Base-by-base conservation (phyloP, 2,888 invertebrate species). In the Sarcophaga carnaria region DNA sequence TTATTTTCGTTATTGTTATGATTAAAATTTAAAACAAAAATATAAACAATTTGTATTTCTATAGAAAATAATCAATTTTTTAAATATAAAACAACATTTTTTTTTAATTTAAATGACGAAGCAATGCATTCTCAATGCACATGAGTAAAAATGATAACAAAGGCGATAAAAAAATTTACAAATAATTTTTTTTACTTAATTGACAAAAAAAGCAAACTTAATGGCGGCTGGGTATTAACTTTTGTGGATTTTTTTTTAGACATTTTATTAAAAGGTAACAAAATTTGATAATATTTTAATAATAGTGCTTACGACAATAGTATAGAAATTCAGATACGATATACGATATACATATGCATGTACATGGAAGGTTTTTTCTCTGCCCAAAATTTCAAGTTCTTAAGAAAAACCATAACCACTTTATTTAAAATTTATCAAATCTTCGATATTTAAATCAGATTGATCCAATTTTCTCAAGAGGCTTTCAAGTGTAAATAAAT, bases 1-100 rank as follows among this genome's bases (percentile, higher is more conserved):
- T 82, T 76, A 64, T 76, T 54, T 74, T 80, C 10, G 71, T 27
- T 71, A 71, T 59, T 69, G 70, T 82, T 76, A 70, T 76, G 59
- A 70, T 64, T 70, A 64, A 70, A 76, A 47, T 76, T 76, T 2
- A 37, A 54, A 37, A 54, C 67, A 74, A 27, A 20, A 45, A 76
- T 4, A 67, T 27, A 67, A 54, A 37, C 37, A 37, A 62, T 60
- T 54, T 54, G 3, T 27, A 17, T 66, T 54, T 66, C 20, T 27
- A 22, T 59, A 37, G 2, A 17, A 75, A 67, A 66, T 70, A 59
- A 27, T 59, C 17, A 59, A 59, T 64, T 70, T 54, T 60, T 59
- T 25, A 25, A 54, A 59, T 62, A 20, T 60, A 45, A 2, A 69
- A 5, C 37, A 69, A 25, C 45, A 49, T 11, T 22, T 45, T 37